Evolutionary conservation across 1,140 invertebrate genomes (phyloP).

Genomic region (Pachypeltis micranthus): DNA sequence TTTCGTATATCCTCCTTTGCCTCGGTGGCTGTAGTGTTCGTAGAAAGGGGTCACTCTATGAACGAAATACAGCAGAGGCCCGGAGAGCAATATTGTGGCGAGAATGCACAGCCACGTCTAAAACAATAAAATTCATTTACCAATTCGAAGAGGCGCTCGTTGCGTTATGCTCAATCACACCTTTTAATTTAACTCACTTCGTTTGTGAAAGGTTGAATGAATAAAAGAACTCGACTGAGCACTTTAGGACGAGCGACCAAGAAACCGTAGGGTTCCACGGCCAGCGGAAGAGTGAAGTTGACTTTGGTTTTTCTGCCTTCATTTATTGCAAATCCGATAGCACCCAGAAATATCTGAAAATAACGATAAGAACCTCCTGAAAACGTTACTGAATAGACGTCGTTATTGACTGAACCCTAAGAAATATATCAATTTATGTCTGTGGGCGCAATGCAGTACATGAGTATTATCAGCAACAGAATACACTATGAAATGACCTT

Average conservation of each 20-base stretch:
- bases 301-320: constrained; percentile 46
- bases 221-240: constrained; percentile 64
- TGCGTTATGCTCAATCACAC: neutral
- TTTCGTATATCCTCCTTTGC: constrained; percentile 48
- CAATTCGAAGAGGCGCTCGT: too few species aligned
- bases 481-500: too few species aligned
- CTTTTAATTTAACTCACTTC: too few species aligned
- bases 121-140: constrained; percentile 24
- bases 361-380: too few species aligned
- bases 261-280: constrained; percentile 65
- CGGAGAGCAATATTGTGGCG: constrained; percentile 56
- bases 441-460: too few species aligned
- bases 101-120: constrained; percentile 73
- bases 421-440: too few species aligned
- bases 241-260: constrained; percentile 60
- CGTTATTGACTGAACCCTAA: too few species aligned
- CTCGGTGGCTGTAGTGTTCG: constrained; percentile 40
- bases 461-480: too few species aligned
- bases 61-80: constrained; percentile 63
- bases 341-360: constrained; percentile 50
- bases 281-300: constrained; percentile 68
- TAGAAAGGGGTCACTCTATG: constrained; percentile 60
- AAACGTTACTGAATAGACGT: too few species aligned
- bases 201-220: constrained; percentile 69
- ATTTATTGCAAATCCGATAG: constrained; percentile 56